Conservation (phyloP, 2,888 invertebrate species). For the Amphiduros pacificus region DNA sequence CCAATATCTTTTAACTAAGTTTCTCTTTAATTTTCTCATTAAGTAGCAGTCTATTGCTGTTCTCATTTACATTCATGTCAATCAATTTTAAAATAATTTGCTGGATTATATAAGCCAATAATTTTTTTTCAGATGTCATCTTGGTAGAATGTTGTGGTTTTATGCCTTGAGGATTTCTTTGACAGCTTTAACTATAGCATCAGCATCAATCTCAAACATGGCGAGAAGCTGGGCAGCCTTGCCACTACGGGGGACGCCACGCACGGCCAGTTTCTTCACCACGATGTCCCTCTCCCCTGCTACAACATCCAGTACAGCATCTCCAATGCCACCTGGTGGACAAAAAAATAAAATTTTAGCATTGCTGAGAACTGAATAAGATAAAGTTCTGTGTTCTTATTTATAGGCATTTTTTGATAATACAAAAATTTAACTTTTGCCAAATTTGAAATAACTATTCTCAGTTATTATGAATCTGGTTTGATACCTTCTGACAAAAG, state of each 20-base stretch:
- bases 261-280: slow-evolving; percentile 80
- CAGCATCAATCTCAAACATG: slow-evolving; percentile 84
- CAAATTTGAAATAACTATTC: no score
- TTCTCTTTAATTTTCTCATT: no score
- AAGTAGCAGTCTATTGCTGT: no score
- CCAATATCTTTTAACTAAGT: no score
- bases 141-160: background rate
- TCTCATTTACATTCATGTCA: no score
- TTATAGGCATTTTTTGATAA: no score
- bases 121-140: no score
- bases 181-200: slow-evolving; percentile 73
- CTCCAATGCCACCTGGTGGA: slow-evolving; percentile 84
- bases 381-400: no score
- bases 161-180: slow-evolving; percentile 27
- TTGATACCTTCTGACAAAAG: background rate
- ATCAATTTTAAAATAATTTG: no score
- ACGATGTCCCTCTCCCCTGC: slow-evolving; percentile 72
- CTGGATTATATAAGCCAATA: no score
- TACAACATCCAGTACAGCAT: slow-evolving; percentile 85
- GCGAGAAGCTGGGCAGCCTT: slow-evolving; percentile 84
- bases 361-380: background rate
- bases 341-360: background rate
- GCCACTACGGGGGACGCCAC: slow-evolving; percentile 87
- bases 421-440: no score
- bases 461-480: background rate